Percentiles rank a stretch among this genome's conserved stretches.
These are phyloP conservation scores for Staurois parvus DNA, from an alignment of 2,797 vertebrate genomes.

Conservation along the genomic window DNA sequence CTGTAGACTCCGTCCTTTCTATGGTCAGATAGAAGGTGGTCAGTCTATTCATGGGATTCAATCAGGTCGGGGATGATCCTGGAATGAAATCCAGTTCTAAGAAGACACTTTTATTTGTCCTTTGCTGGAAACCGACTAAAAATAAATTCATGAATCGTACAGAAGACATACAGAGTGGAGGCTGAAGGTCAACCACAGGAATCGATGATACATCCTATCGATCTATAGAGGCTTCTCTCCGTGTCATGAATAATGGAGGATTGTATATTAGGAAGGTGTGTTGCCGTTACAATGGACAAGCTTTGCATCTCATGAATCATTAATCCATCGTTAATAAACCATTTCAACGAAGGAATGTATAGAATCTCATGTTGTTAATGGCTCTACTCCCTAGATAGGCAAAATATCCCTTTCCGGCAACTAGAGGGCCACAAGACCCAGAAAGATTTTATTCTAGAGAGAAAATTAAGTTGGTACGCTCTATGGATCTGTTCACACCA, in stretches of 20 bases:
- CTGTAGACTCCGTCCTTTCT: too few species aligned
- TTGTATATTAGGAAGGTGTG: background rate
- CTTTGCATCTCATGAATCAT: background rate
- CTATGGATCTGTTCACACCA: too few species aligned
- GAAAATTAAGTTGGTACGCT: too few species aligned
- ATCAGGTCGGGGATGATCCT: background rate
- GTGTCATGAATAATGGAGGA: constrained; percentile 25
- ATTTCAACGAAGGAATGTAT: too few species aligned
- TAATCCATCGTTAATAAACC: too few species aligned
- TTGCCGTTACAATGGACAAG: background rate
- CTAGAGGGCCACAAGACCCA: too few species aligned
- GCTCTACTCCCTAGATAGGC: too few species aligned
- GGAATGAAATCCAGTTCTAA: background rate
- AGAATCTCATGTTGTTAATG: too few species aligned
- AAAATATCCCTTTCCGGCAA: too few species aligned
- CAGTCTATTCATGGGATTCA: too few species aligned
- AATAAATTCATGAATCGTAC: background rate
- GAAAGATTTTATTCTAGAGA: too few species aligned
- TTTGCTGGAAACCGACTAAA: background rate
- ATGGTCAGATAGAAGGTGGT: too few species aligned
- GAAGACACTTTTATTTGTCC: background rate
- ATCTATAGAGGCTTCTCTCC: background rate
- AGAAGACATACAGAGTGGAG: background rate
- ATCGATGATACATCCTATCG: background rate
- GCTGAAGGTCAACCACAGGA: background rate